Conservation (phyloP, 92 coral and sea anemone species). For the Parazoanthus swiftii region DNA sequence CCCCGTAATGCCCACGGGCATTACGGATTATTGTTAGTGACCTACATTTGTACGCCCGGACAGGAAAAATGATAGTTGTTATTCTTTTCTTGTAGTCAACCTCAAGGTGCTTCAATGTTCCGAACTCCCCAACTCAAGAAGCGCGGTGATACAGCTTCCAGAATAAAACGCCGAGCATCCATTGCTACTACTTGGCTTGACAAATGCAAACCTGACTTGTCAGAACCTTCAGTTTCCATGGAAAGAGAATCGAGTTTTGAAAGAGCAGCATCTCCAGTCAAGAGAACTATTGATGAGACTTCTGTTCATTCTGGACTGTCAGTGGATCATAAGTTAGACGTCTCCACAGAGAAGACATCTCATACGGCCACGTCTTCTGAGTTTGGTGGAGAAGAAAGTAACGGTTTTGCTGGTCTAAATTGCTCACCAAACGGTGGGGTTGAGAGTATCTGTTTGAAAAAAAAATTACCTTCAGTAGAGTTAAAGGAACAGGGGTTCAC, state of each 20-base stretch:
- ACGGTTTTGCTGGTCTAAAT: background rate
- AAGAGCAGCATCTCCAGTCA: background rate
- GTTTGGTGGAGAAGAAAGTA: background rate
- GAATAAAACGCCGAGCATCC: constrained; percentile 54
- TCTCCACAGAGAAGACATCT: background rate
- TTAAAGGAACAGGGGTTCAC: background rate
- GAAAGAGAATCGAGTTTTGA: background rate
- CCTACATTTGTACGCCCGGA: too few relatives aligned
- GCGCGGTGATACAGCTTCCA: constrained; percentile 22
- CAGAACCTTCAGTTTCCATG: background rate
- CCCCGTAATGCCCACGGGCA: too few relatives aligned
- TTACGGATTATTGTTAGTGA: too few relatives aligned
- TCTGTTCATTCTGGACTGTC: background rate
- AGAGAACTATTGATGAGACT: background rate
- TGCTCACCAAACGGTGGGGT: background rate
- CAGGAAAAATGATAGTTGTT: background rate
- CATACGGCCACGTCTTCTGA: background rate
- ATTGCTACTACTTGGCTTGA: constrained; percentile 71
- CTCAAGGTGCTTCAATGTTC: background rate
- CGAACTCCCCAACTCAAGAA: constrained; percentile 40
- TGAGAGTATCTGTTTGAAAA: background rate
- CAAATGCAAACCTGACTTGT: constrained; percentile 47
- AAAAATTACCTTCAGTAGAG: background rate
- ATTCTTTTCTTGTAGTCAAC: background rate
- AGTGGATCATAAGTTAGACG: background rate